phyloP scores from a whole-genome alignment of 2,888 invertebrate species.

The Laothoe populi region DNA sequence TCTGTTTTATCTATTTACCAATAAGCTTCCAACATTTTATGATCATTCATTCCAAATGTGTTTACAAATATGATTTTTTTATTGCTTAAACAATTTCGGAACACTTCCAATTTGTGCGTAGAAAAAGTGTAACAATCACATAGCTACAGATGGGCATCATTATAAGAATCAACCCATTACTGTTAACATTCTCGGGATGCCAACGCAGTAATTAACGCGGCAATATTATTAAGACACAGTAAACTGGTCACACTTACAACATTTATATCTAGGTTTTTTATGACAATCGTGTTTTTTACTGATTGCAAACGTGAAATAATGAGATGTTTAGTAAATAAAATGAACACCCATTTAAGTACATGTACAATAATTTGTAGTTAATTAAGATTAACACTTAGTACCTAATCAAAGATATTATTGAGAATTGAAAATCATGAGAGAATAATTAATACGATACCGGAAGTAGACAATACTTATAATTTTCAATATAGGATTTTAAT shows the following conservation, averaged over 20 bases:
- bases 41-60: not conserved
- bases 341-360: no score
- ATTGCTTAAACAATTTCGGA: slow-evolving; percentile 14
- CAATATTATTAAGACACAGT: slow-evolving; percentile 34
- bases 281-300: not conserved
- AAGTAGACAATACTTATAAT: no score
- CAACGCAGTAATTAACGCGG: slow-evolving; percentile 34
- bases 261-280: slow-evolving; percentile 4
- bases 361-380: no score
- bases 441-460: no score
- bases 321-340: no score
- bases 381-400: no score
- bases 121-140: slow-evolving; percentile 18
- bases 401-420: no score
- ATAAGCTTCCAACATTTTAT: no score
- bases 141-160: slow-evolving; percentile 14
- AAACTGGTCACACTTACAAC: slow-evolving; percentile 33
- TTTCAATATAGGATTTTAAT: no score
- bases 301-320: not conserved
- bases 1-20: no score
- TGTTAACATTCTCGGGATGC: slow-evolving; percentile 22
- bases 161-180: slow-evolving; percentile 23
- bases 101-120: slow-evolving; percentile 6
- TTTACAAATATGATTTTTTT: not conserved
- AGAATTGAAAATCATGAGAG: no score